phyloP scores from a whole-genome alignment of 2,113 vertebrate genomes.

The Actenoides hombroni region DNA sequence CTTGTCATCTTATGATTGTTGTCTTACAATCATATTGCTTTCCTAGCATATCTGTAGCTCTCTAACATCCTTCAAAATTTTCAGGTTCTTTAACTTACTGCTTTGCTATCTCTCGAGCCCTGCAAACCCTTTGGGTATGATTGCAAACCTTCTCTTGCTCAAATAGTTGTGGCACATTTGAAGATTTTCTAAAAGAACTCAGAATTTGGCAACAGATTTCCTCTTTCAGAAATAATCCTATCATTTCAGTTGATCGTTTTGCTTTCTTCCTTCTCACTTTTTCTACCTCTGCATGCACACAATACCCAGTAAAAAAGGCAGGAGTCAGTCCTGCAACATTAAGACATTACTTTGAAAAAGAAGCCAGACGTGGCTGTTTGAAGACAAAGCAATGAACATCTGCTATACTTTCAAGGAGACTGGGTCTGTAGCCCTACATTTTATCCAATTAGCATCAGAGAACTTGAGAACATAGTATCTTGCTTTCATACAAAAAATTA shows the following conservation, averaged over 20 bases:
- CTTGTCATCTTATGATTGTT: too few relatives aligned
- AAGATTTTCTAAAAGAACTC: conserved; percentile 3
- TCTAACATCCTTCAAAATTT: background rate
- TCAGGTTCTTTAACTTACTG: background rate
- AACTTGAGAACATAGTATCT: conserved; percentile 24
- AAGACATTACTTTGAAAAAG: conserved; percentile 12
- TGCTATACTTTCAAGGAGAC: conserved; percentile 59
- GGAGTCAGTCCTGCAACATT: background rate
- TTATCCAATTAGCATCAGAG: conserved; percentile 74
- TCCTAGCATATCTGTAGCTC: background rate
- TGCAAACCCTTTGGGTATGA: background rate
- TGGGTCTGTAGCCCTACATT: conserved; percentile 57
- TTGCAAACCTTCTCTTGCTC: background rate
- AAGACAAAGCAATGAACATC: conserved; percentile 54
- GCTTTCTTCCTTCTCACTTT: background rate
- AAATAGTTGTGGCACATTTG: background rate
- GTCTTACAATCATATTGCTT: background rate
- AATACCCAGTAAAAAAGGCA: background rate
- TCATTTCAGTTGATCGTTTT: conserved; percentile 35
- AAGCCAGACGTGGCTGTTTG: conserved; percentile 18
- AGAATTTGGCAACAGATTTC: background rate
- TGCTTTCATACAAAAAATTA: background rate
- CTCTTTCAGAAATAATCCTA: conserved; percentile 20
- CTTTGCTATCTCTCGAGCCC: background rate
- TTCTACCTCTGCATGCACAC: background rate